phyloP scores from a whole-genome alignment of 2,113 vertebrate species.

The Ailurus styani region DNA sequence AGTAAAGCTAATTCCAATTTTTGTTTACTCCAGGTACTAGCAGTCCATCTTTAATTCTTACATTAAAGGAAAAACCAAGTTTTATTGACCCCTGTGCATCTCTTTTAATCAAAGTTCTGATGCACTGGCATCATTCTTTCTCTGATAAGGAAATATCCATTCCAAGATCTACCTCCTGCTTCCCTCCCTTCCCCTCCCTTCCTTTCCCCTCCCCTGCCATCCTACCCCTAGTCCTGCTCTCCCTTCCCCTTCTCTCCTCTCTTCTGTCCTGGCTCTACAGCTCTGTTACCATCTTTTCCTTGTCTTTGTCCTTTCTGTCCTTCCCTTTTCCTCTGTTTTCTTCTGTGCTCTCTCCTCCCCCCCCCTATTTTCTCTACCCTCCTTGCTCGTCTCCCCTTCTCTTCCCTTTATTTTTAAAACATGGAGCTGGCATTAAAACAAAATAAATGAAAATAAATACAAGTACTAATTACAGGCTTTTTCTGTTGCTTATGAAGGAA shows the following conservation, averaged over 20 bases:
- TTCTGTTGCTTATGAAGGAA: background rate
- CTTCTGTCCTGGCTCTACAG: background rate
- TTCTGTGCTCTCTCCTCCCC: rapidly evolving
- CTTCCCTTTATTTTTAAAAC: background rate
- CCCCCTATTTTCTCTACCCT: background rate
- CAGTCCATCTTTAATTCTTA: background rate
- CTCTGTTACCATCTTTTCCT: too few relatives aligned
- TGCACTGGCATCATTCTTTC: background rate
- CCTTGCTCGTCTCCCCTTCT: background rate
- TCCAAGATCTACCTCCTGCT: background rate
- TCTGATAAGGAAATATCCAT: background rate
- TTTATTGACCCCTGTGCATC: background rate
- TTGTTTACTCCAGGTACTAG: background rate
- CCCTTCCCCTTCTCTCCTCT: too few relatives aligned
- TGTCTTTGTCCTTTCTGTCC: background rate
- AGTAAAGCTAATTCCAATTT: background rate
- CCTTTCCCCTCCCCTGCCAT: too few relatives aligned
- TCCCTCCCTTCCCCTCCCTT: background rate
- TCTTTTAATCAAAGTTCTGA: background rate
- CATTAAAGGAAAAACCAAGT: background rate
- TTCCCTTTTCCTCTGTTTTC: background rate
- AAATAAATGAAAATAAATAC: background rate
- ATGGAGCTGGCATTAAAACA: background rate
- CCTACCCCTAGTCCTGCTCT: rapidly evolving
- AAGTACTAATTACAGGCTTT: background rate